These are phyloP conservation scores for Sinocyclocheilus rhinocerous DNA, from an alignment of 2,113 vertebrate species.

Conservation along the genomic window DNA sequence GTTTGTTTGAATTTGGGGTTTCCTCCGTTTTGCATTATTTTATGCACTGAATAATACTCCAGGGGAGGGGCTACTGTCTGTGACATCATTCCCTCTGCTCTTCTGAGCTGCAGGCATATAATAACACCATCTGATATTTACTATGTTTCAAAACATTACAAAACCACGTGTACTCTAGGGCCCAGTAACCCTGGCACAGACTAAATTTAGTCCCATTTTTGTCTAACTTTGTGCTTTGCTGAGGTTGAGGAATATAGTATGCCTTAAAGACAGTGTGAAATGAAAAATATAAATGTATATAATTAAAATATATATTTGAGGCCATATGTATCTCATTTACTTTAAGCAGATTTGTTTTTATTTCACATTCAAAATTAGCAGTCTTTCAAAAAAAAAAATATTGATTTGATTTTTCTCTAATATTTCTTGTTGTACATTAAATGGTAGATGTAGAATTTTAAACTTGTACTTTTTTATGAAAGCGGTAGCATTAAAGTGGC, in stretches of 20 bases:
- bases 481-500: neutral
- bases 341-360: too few relatives aligned
- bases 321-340: too few relatives aligned
- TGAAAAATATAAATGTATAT: too few relatives aligned
- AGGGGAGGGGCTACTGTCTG: neutral
- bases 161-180: neutral
- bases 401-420: neutral
- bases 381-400: too few relatives aligned
- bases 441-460: neutral
- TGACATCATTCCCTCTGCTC: neutral
- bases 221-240: neutral
- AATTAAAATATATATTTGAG: too few relatives aligned
- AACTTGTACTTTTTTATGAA: neutral
- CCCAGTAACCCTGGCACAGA: neutral
- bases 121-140: constrained; percentile 6
- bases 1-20: constrained; percentile 11
- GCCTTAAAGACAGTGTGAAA: too few relatives aligned
- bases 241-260: neutral
- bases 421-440: neutral
- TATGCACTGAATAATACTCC: neutral
- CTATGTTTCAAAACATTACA: constrained; percentile 6
- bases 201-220: neutral
- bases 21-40: constrained; percentile 28
- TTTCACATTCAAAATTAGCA: too few relatives aligned
- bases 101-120: neutral